A percentile compares a stretch with the other conserved stretches of the same genome.
These are phyloP conservation scores for Notospermus geniculatus DNA, from an alignment of 1,140 invertebrate species.

Conservation along the genomic window DNA sequence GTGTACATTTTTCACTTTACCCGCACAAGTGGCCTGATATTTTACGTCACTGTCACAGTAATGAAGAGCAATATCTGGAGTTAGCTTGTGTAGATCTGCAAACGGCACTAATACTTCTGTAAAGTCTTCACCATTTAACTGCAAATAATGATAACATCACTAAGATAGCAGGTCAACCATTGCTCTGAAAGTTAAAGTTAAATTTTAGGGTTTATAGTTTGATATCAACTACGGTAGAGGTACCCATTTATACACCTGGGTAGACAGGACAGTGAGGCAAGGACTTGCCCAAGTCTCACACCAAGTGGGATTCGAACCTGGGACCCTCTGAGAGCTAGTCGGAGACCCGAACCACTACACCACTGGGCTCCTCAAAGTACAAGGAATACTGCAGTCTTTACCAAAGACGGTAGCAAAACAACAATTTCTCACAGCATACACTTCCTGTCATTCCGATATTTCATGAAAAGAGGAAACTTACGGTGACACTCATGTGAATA, in stretches of 20 bases:
- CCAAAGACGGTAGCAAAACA: no score
- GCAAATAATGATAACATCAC: conserved; percentile 28
- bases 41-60: conserved; percentile 29
- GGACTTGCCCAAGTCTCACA: no score
- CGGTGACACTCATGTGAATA: conserved; percentile 29
- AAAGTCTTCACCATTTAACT: conserved; percentile 62
- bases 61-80: conserved; percentile 59
- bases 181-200: neutral
- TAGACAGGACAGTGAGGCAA: no score
- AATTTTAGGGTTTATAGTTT: neutral
- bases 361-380: no score
- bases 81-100: conserved; percentile 59
- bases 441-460: neutral
- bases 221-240: no score
- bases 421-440: neutral
- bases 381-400: no score
- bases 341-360: no score
- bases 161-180: no score
- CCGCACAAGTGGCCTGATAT: conserved; percentile 6
- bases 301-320: no score
- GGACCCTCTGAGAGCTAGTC: no score
- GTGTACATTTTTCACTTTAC: no score
- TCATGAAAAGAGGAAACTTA: conserved; percentile 16
- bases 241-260: no score
- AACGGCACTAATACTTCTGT: conserved; percentile 59